phyloP scores from a whole-genome alignment of 2,888 invertebrate genomes.

The Cosmia trapezina region DNA sequence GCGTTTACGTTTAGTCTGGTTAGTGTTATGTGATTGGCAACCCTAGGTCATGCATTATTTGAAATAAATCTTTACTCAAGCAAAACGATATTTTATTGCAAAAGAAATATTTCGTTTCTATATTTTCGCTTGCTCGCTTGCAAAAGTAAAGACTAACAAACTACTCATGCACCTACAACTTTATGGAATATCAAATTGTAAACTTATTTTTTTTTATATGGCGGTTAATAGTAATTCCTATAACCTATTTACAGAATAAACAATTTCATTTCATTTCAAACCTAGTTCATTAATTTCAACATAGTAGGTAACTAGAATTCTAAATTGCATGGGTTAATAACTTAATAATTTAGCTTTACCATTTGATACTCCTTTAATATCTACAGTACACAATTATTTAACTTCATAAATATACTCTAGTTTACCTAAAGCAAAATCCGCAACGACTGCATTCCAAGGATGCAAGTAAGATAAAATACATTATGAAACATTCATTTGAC shows the following conservation, averaged over 20 bases:
- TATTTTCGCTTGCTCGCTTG: not conserved
- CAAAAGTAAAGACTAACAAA: not conserved
- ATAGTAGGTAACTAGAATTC: not conserved
- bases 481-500: conserved; percentile 16
- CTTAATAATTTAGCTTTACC: not conserved
- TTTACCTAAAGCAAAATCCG: conserved; percentile 72
- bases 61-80: conserved; percentile 17
- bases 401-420: conserved; percentile 2
- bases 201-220: not conserved
- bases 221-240: not conserved
- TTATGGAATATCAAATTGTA: conserved; percentile 6
- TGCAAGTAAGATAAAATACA: conserved; percentile 40
- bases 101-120: not conserved
- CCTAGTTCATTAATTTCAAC: not conserved
- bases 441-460: conserved; percentile 69
- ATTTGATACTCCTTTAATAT: not conserved
- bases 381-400: not conserved
- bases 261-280: not conserved
- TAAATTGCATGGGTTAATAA: conserved; percentile 9
- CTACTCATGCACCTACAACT: conserved; percentile 30
- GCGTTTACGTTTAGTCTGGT: conserved; percentile 38
- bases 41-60: conserved; percentile 52
- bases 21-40: conserved; percentile 55
- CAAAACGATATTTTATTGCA: not conserved
- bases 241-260: not conserved